Evolutionary conservation across 2,113 vertebrate genomes (phyloP).

Genomic region (Hyla sarda): DNA sequence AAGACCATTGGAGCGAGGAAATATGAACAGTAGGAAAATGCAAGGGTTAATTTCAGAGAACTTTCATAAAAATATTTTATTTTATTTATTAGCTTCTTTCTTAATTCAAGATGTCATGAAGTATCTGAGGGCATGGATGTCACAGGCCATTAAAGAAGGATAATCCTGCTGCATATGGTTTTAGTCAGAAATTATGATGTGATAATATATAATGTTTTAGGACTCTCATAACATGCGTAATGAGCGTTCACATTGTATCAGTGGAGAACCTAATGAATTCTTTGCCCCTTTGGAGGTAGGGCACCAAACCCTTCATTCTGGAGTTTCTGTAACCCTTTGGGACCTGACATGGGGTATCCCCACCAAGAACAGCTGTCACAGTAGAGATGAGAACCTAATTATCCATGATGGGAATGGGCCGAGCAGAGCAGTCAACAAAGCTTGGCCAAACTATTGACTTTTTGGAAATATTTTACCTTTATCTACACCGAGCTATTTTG

Average conservation of each 20-base stretch:
- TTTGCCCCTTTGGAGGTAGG: no score
- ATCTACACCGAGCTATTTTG: no score
- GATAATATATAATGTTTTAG: neutral
- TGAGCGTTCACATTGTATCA: neutral
- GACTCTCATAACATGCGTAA: neutral
- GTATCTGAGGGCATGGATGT: neutral
- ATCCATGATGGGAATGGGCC: no score
- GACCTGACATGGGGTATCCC: no score
- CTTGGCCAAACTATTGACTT: no score
- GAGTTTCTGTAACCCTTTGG: no score
- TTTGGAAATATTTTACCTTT: no score
- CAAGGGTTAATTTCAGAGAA: neutral
- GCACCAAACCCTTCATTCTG: no score
- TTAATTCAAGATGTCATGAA: neutral
- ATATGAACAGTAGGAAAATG: neutral
- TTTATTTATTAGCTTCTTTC: conserved; percentile 1
- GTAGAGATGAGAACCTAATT: no score
- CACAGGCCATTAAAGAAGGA: neutral
- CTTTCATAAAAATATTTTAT: conserved; percentile 6
- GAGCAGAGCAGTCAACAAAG: no score
- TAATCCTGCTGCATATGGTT: neutral
- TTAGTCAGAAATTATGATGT: neutral
- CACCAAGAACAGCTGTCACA: no score
- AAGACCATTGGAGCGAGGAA: neutral
- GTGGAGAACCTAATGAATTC: no score